These are phyloP conservation scores for Manis pentadactyla DNA, from an alignment of 2,797 vertebrate genomes.

Conservation along the genomic window DNA sequence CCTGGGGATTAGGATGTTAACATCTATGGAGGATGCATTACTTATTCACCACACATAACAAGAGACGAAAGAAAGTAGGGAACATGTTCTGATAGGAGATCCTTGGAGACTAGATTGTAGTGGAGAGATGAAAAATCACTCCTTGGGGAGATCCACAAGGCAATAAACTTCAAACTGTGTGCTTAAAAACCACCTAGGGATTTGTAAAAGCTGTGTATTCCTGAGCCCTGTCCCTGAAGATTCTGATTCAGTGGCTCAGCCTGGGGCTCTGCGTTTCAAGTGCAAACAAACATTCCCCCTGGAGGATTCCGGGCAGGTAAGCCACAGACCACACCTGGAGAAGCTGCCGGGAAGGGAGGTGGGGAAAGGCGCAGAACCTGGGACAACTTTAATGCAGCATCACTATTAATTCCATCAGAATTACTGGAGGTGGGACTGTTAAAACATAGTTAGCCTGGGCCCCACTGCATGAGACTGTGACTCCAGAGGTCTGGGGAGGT, in stretches of 20 bases:
- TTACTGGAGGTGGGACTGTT: background rate
- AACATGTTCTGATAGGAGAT: background rate
- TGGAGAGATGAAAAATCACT: background rate
- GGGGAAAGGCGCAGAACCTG: background rate
- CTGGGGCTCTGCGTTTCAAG: background rate
- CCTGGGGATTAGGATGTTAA: background rate
- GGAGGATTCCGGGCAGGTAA: background rate
- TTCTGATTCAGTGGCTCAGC: background rate
- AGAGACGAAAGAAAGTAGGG: background rate
- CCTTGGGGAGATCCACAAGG: background rate
- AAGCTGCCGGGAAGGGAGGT: background rate
- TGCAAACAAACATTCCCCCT: fast-evolving
- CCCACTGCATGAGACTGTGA: background rate
- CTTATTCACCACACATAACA: background rate
- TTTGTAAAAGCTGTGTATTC: background rate
- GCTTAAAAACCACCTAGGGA: background rate
- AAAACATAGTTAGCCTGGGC: background rate
- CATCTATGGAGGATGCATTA: background rate
- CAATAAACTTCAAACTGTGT: background rate
- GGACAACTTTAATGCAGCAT: background rate
- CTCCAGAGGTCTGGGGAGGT: background rate
- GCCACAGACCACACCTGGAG: background rate
- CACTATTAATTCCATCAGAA: background rate
- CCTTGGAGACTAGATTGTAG: background rate
- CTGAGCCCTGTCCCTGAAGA: background rate